A percentile compares a stretch with the other conserved stretches of the same genome.
phyloP scores from a whole-genome alignment of 2,888 invertebrate genomes.

The Melitaea athalia region DNA sequence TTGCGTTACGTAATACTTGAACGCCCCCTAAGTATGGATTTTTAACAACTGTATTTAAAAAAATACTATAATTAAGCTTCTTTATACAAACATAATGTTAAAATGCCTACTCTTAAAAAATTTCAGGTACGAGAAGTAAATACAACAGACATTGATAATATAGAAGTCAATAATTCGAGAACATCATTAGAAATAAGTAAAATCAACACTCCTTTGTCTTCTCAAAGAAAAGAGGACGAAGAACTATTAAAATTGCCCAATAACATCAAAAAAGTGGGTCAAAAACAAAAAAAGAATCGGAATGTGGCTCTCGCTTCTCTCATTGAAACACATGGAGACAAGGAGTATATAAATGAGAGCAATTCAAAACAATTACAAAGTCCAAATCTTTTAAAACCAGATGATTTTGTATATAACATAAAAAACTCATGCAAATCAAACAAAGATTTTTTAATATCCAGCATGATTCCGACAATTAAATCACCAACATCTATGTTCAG shows the following conservation, averaged over 20 bases:
- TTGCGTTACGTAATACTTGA: too few relatives aligned
- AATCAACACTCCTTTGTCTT: neutral
- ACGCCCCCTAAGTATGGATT: too few relatives aligned
- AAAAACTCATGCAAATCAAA: neutral
- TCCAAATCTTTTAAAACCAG: slow-evolving; percentile 46
- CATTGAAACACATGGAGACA: slow-evolving; percentile 39
- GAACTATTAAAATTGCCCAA: neutral
- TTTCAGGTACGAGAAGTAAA: slow-evolving; percentile 52
- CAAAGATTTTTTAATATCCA: slow-evolving; percentile 3
- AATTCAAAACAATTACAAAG: slow-evolving; percentile 15
- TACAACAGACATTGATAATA: slow-evolving; percentile 29
- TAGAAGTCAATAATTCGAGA: slow-evolving; percentile 28
- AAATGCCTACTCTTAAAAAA: too few relatives aligned
- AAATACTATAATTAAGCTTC: too few relatives aligned
- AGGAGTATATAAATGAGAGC: slow-evolving; percentile 8
- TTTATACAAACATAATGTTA: too few relatives aligned
- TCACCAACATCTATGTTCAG: slow-evolving; percentile 33
- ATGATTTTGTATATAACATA: slow-evolving; percentile 43
- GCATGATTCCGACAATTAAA: slow-evolving; percentile 7
- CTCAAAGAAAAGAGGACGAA: neutral
- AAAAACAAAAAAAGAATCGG: slow-evolving; percentile 41
- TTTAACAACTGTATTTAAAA: too few relatives aligned
- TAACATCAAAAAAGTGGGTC: slow-evolving; percentile 11
- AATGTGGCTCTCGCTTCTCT: slow-evolving; percentile 59
- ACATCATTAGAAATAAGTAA: slow-evolving; percentile 26